These are phyloP conservation scores for Engystomops pustulosus DNA, from an alignment of 2,113 vertebrate species.

Conservation along the genomic window DNA sequence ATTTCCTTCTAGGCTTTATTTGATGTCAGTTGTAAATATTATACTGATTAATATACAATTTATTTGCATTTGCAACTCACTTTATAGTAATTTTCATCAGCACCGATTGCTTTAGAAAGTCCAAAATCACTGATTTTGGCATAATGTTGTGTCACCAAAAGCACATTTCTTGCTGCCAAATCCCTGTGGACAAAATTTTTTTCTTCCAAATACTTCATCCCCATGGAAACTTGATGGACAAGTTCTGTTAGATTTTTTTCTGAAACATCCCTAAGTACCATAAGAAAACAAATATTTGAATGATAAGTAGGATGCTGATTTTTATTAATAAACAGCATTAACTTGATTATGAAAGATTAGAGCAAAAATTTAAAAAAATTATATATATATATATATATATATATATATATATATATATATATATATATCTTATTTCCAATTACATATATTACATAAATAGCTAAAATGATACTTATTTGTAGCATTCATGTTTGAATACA, in stretches of 20 bases:
- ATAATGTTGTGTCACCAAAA: conserved; percentile 96
- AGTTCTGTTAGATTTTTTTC: conserved; percentile 93
- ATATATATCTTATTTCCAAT: too few relatives aligned
- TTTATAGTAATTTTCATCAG: conserved; percentile 85
- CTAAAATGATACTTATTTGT: too few relatives aligned
- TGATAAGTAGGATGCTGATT: too few relatives aligned
- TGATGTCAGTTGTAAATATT: neutral
- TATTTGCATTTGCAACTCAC: conserved; percentile 81
- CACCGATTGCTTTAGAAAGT: conserved; percentile 92
- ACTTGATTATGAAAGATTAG: too few relatives aligned
- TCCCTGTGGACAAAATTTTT: conserved; percentile 95
- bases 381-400: too few relatives aligned
- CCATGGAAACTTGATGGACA: conserved; percentile 95
- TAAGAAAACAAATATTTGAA: conserved; percentile 33
- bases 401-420: too few relatives aligned
- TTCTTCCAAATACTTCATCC: conserved; percentile 98
- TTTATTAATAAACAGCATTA: too few relatives aligned
- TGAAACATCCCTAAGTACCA: conserved; percentile 77
- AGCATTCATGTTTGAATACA: too few relatives aligned
- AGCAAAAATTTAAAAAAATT: too few relatives aligned
- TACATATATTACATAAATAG: too few relatives aligned
- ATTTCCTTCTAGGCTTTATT: too few relatives aligned
- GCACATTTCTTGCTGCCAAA: conserved; percentile 93
- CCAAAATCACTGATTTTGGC: conserved; percentile 99
- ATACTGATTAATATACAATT: too few relatives aligned